Evolutionary conservation across 1,140 invertebrate genomes (phyloP).

Genomic region (Drosophila nannoptera): DNA sequence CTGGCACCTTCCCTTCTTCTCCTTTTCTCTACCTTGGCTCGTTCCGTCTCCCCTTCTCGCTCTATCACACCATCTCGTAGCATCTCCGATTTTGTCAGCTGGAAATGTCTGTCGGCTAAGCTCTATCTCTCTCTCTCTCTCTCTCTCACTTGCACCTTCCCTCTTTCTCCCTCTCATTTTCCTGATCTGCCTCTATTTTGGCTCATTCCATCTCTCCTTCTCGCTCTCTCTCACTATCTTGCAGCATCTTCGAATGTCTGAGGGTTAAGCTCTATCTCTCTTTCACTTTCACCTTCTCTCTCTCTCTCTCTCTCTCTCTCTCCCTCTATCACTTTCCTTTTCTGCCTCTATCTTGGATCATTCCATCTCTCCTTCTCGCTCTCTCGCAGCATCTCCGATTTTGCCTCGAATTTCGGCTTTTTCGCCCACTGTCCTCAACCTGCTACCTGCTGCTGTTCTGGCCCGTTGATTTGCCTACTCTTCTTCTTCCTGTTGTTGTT

Average conservation of each 20-base stretch:
- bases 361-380: background rate
- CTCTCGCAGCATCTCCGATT: too few relatives aligned
- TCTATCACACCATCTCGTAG: background rate
- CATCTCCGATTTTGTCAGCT: too few relatives aligned
- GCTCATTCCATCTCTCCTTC: too few relatives aligned
- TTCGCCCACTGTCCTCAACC: conserved; percentile 12
- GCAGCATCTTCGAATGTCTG: too few relatives aligned
- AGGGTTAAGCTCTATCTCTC: background rate
- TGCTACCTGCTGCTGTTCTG: conserved; percentile 16
- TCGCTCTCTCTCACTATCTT: conserved; percentile 1
- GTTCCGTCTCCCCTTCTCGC: background rate
- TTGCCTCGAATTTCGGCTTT: background rate
- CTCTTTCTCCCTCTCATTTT: background rate
- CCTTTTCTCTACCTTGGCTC: background rate
- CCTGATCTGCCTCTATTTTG: too few relatives aligned
- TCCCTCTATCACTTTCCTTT: background rate
- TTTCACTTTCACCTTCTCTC: background rate
- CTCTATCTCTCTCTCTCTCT: background rate
- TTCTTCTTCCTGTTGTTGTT: conserved; percentile 14
- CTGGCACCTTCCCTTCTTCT: too few relatives aligned
- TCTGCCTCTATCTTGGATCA: background rate
- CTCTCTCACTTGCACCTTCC: background rate
- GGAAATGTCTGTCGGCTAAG: too few relatives aligned
- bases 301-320: background rate
- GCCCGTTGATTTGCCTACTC: conserved; percentile 10